Conservation (phyloP, 2,888 invertebrate species). For the Drosophila lacicola region DNA sequence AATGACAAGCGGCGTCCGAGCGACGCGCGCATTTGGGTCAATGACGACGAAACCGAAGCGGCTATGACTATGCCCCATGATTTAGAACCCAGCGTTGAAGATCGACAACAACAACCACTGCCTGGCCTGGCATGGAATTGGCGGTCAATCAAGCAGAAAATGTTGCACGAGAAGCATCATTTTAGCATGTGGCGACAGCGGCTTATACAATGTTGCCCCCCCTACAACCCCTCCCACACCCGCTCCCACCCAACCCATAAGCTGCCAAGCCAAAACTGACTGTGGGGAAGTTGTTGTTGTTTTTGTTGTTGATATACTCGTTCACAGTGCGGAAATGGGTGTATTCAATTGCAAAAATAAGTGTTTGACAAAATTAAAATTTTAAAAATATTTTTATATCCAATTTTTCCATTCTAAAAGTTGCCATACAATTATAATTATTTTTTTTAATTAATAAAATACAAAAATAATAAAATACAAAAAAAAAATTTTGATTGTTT, state of each 20-base stretch:
- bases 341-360: too few relatives aligned
- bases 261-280: conserved; percentile 13
- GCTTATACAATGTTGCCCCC: conserved; percentile 41
- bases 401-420: too few relatives aligned
- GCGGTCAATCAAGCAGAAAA: conserved; percentile 76
- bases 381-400: too few relatives aligned
- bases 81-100: conserved; percentile 68
- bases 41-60: conserved; percentile 78
- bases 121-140: conserved; percentile 51
- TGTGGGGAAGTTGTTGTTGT: conserved; percentile 17
- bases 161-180: conserved; percentile 70
- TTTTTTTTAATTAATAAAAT: too few relatives aligned
- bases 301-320: conserved; percentile 16
- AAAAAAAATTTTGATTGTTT: too few relatives aligned
- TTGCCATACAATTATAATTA: too few relatives aligned
- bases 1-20: conserved; percentile 75
- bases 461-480: too few relatives aligned
- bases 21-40: conserved; percentile 78
- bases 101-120: conserved; percentile 32
- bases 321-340: too few relatives aligned
- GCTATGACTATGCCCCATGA: conserved; percentile 57
- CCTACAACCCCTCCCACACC: neutral
- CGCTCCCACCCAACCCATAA: neutral
- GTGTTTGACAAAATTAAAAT: too few relatives aligned
- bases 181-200: conserved; percentile 78